These are phyloP conservation scores for Hafferia zeledoni DNA, from an alignment of 2,797 vertebrate genomes.

Conservation along the genomic window DNA sequence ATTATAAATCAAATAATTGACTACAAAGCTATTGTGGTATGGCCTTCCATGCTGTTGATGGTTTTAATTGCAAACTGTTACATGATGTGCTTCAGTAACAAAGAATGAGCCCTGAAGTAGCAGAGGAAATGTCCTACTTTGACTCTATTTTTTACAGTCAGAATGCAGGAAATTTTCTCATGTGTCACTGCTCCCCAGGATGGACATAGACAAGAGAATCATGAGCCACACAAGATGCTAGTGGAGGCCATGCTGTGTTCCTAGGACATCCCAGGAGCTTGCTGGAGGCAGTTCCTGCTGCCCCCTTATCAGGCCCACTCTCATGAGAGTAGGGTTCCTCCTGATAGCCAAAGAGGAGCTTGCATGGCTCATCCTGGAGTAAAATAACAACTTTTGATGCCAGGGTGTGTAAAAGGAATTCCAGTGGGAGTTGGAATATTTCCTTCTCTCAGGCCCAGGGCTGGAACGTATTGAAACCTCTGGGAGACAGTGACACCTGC, in stretches of 20 bases:
- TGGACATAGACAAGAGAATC: background rate
- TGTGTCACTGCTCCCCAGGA: background rate
- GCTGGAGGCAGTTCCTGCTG: background rate
- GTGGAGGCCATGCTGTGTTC: background rate
- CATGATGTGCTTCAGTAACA: slow-evolving; percentile 42
- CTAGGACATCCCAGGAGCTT: background rate
- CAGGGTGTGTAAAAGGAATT: background rate
- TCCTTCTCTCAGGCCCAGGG: background rate
- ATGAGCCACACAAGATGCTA: background rate
- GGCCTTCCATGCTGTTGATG: slow-evolving; percentile 46
- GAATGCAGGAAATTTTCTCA: background rate
- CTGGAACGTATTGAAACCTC: background rate
- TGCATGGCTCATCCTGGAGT: background rate
- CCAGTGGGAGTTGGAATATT: background rate
- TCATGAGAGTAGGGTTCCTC: background rate
- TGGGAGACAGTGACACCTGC: background rate
- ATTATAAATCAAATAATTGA: slow-evolving; percentile 71
- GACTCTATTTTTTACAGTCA: slow-evolving; percentile 26
- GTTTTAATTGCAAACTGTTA: slow-evolving; percentile 49
- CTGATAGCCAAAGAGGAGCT: background rate
- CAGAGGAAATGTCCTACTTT: slow-evolving; percentile 48
- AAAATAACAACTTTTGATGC: background rate
- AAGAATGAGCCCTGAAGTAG: slow-evolving; percentile 37
- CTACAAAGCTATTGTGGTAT: slow-evolving; percentile 59
- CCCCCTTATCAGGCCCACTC: background rate